Base-by-base conservation (phyloP, 2,113 vertebrate species). In the Leptosomus discolor region DNA sequence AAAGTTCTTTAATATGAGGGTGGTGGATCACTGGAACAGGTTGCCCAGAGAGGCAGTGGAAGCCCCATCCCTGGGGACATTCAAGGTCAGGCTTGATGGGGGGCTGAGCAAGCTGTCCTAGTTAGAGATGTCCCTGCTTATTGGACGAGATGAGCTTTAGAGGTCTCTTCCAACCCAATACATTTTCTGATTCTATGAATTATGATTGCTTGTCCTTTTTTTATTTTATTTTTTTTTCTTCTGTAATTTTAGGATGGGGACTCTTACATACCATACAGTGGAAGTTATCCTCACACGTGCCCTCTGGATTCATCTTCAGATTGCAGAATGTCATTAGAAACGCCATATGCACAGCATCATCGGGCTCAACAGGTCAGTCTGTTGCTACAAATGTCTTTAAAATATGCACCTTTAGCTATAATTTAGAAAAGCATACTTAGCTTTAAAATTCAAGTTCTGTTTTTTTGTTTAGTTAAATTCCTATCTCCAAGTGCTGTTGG, bases 361-460 rank as follows among this genome's bases (percentile, higher is more conserved):
- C 80, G 73, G 48, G 69, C 53, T 68, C 94, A 95, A 51, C 93
- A 97, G 96, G 97, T 98, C 88, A 96, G 95, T 96, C 92, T 94
- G 54, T 71, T 6, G 2, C 71, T 84, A 50, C 26, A 74, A 10
- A 32, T 94, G 37, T 16, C 30, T 90, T 88, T 81, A 58, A 75
- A 87, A 46, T 69, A 34, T 56, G 8, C 4, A 56, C 29, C 43
- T 75, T 43, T 34, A 84, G 43, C 57, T 71, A 20, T 39, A 43
- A 89, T 69, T 91, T 76, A 85, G 65, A 61, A 71, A 73, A 87
- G 7, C 37, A 8, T 32, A 7, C 5, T 9, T 76, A 37, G 29
- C 22, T 67, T 85, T 79, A 51, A 54, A 6, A 41, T 51, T 12
- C 6, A 64, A 43, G 5, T 39, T 79, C 6, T 45, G 23, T 76